These are phyloP conservation scores for Syrrhaptes paradoxus DNA, from an alignment of 2,113 vertebrate genomes.

Conservation along the genomic window DNA sequence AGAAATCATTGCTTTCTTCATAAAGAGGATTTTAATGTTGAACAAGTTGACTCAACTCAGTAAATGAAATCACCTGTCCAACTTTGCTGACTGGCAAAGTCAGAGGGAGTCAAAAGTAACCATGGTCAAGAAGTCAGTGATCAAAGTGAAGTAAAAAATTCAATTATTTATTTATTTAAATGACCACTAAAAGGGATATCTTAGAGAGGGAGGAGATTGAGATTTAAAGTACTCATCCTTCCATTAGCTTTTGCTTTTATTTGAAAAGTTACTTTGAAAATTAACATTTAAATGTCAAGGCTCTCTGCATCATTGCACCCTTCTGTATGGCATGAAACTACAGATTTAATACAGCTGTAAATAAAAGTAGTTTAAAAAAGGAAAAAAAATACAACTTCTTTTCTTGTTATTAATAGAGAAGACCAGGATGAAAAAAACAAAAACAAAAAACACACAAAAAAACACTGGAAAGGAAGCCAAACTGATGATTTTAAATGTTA, in stretches of 20 bases:
- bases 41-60: background rate
- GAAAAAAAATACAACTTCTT: background rate
- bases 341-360: background rate
- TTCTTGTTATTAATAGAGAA: background rate
- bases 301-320: background rate
- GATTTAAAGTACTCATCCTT: background rate
- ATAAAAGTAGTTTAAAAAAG: background rate
- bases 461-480: background rate
- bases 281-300: background rate
- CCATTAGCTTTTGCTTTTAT: background rate
- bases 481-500: background rate
- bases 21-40: background rate
- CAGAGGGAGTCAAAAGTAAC: background rate
- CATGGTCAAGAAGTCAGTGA: background rate
- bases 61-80: background rate
- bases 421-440: background rate
- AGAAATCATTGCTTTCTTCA: background rate
- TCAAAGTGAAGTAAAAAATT: background rate
- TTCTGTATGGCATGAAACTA: background rate
- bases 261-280: background rate
- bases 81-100: background rate
- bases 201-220: background rate
- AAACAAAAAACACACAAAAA: no score
- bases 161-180: background rate
- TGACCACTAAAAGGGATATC: background rate